Evolutionary conservation across 1,140 invertebrate species (phyloP), one percentile per base, ranked within the genome.

Genomic region (Leptinotarsa undecemlineata): DNA sequence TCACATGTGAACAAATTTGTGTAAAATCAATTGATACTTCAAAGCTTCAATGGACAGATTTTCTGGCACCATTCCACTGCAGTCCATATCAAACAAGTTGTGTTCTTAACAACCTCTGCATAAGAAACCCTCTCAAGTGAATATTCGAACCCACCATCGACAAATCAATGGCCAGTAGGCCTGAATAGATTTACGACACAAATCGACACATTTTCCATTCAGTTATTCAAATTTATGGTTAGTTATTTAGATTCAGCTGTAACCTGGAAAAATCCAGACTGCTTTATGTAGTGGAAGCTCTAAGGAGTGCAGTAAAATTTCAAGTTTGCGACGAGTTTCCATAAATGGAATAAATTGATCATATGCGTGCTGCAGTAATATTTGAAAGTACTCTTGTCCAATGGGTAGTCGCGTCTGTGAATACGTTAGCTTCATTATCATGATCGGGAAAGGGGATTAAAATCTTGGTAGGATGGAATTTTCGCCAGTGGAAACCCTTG

Each of bases 201-300:
- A 76, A 76, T 76, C 71, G 71, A 17, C 20, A 67, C 71, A 76
- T 76, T 71, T 73, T 57, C 71, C 70, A 76, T 76, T 76, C 75
- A 76, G 73, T 73, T 76, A 76, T 76, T 76, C 73, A 73, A 76
- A 76, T 76, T 73, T 72, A 76, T 73, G 71, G 69, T 76, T 73
- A 73, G 72, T 69, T 76, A 76, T 76, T 72, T 72, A 76, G 57
- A 63, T 76, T 63, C 33, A 42, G 33, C 8, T 11, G 33, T 42
- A 42, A 42, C 33, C 51, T 57, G 51, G 13, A 57, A 57, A 57
- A 57, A 57, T 17, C 51, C 51, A 57, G 51, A 17, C 51, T 57
- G 51, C 15, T 57, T 57, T 57, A 57, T 57, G 51, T 57, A 57
- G 15, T 57, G 51, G 51, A 57, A 57, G n/a, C 51, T 57, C 17